Evolutionary conservation across 2,113 vertebrate genomes (phyloP).

Genomic region (Myrmecophaga tridactyla): DNA sequence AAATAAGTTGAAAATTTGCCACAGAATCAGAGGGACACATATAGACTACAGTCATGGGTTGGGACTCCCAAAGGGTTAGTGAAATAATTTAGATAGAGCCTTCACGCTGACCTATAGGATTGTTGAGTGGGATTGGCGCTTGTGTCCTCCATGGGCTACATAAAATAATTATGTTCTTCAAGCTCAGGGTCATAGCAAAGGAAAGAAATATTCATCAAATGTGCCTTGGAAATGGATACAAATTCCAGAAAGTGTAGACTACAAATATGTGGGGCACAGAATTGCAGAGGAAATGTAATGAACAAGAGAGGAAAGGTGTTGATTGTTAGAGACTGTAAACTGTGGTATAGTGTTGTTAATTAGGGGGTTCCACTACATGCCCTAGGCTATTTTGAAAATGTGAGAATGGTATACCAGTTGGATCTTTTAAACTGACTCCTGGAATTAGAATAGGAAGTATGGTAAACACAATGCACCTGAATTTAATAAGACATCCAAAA

Average conservation of each 20-base stretch:
- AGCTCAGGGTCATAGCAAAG: constrained; percentile 25
- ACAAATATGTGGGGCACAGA: not conserved
- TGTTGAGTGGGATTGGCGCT: not conserved
- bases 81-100: not conserved
- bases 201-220: not conserved
- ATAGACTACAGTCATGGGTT: not conserved
- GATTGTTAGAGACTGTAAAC: not conserved
- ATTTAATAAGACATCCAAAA: constrained; percentile 50
- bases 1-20: constrained; percentile 4
- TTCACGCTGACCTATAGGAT: not conserved
- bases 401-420: not conserved
- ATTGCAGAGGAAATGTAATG: not conserved
- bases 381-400: constrained; percentile 38
- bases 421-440: constrained; percentile 44
- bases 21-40: not conserved
- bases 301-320: not conserved
- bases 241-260: not conserved
- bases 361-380: constrained; percentile 5
- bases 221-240: not conserved
- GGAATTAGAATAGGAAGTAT: constrained; percentile 22
- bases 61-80: not conserved
- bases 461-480: constrained; percentile 48
- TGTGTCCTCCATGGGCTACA: not conserved
- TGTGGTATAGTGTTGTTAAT: not conserved
- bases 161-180: not conserved